Base-by-base conservation (phyloP, 2,888 invertebrate species). In the Drosophila mettleri region DNA sequence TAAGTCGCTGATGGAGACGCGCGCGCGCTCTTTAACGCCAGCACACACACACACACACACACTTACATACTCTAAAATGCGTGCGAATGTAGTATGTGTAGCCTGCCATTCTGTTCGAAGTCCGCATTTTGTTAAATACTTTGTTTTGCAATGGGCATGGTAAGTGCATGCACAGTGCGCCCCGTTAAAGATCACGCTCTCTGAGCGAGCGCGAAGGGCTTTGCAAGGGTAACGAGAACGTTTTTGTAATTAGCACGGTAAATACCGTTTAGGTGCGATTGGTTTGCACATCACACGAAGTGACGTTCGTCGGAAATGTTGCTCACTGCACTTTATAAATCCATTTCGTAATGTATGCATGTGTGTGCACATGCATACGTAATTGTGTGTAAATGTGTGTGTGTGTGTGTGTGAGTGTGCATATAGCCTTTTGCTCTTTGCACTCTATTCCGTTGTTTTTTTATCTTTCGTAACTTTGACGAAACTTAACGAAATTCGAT, bases 1-100 rank as follows among this genome's bases (percentile, higher is more conserved):
- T 83, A 87, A 83, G 88, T 81, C 68, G 85, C 85, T 72, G 87
- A 78, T 84, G 81, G 71, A 83, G 84, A 74, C 78, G 69, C 72
- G 67, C 72, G 67, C 67, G 66, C 65, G 53, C 67, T 57, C 53
- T 57, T 62, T 51, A 64, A 55, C 84, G 46, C 60, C 43, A 33
- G 49, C n/a, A 52, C 22, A 38, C 22, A 46, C 43, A 49, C 24
- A 51, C 10, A 60, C 4, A 51, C 34, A 36, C 43, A 41, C 10
- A 48, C 12, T 3, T 9, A 14, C 16, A 46, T 24, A 2, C 6
- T 27, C 18, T 58, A 20, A n/a, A 12, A 48, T 48, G 33, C 48
- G 49, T 54, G 31, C 55, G 16, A 16, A 33, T 54, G 22, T 34
- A 29, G 29, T 14, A 27, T 29, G 24, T 41, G 27, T 24, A 36